Percentiles rank a stretch among this genome's conserved stretches.
Evolutionary conservation across 1,140 invertebrate genomes (phyloP).

Genomic region (Galleria mellonella): DNA sequence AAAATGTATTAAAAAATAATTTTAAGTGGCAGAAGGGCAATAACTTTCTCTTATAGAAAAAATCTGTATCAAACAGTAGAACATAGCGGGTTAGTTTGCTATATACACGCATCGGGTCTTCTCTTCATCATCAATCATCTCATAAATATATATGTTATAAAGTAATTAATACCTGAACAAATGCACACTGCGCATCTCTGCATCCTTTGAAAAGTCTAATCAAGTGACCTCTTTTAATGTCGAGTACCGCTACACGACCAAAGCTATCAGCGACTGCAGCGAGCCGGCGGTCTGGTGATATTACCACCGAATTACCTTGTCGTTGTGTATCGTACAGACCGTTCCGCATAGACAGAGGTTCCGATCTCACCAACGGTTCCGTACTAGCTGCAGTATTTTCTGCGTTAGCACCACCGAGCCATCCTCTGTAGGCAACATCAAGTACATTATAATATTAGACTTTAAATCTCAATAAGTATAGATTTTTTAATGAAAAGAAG

Average conservation of each 20-base stretch:
- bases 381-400: slow-evolving; percentile 56
- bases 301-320: slow-evolving; percentile 80
- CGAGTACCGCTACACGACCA: slow-evolving; percentile 90
- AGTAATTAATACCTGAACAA: slow-evolving; percentile 82
- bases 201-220: slow-evolving; percentile 96
- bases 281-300: slow-evolving; percentile 87
- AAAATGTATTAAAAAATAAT: no score
- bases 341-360: slow-evolving; percentile 82
- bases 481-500: no score
- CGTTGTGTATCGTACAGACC: slow-evolving; percentile 90
- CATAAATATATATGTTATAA: no score
- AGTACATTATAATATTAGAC: no score
- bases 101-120: no score
- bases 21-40: no score
- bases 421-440: slow-evolving; percentile 57
- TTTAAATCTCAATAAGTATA: no score
- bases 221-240: slow-evolving; percentile 85
- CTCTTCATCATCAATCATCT: no score
- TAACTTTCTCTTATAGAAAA: no score
- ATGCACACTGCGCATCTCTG: slow-evolving; percentile 93
- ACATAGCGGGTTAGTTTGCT: no score
- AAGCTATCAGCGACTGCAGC: slow-evolving; percentile 90
- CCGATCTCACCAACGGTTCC: slow-evolving; percentile 74
- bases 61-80: no score
- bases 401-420: slow-evolving; percentile 76